A percentile compares a stretch with the other conserved stretches of the same genome.
Evolutionary conservation across 2,113 vertebrate species (phyloP).

Genomic region (Craseonycteris thonglongyai): DNA sequence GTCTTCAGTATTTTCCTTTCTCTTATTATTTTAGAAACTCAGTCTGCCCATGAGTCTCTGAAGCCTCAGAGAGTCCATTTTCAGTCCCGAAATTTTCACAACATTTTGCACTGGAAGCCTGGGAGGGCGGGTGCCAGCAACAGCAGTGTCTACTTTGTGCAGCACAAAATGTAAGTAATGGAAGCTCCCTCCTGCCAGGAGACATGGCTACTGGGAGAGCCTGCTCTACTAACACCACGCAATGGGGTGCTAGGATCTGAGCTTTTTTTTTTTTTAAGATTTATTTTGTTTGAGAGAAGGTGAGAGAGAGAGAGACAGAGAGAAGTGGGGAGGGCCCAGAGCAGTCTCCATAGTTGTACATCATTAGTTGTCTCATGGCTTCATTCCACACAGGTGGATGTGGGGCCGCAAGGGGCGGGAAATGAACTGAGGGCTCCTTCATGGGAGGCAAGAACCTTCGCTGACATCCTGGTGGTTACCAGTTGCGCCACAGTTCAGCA

Average conservation of each 20-base stretch:
- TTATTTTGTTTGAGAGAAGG: neutral
- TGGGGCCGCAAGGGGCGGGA: no score
- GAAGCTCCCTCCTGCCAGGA: neutral
- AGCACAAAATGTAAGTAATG: slow-evolving; percentile 80
- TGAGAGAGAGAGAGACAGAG: neutral
- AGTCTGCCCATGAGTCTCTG: slow-evolving; percentile 38
- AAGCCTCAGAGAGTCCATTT: slow-evolving; percentile 74
- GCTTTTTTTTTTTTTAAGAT: neutral
- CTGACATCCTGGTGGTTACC: no score
- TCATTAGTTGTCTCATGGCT: no score
- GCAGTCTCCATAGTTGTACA: no score
- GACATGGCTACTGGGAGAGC: neutral
- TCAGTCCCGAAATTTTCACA: slow-evolving; percentile 76
- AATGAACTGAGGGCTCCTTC: no score
- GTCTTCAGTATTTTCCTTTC: neutral
- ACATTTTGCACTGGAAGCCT: slow-evolving; percentile 75
- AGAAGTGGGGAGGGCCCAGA: no score
- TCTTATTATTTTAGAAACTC: slow-evolving; percentile 57
- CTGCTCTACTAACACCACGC: neutral
- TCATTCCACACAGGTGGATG: no score
- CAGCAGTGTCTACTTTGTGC: slow-evolving; percentile 73
- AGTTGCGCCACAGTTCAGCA: no score
- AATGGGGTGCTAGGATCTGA: neutral
- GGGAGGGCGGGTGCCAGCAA: slow-evolving; percentile 32
- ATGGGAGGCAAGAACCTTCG: no score